A percentile compares a stretch with the other conserved stretches of the same genome.
phyloP scores from a whole-genome alignment of 2,797 vertebrate genomes.

The Chaunax sp. region DNA sequence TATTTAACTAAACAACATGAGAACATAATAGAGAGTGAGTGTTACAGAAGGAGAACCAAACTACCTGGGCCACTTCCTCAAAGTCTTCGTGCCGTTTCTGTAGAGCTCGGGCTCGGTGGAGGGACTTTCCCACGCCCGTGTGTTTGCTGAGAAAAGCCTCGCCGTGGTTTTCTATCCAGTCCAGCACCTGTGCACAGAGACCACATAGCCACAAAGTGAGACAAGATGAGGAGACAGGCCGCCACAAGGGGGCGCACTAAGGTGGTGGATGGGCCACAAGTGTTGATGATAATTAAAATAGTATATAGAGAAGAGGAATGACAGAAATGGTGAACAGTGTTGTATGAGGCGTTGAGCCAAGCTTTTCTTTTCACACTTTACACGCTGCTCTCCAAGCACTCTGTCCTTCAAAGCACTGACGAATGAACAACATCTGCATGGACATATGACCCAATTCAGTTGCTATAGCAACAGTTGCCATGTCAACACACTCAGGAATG shows the following conservation, averaged over 20 bases:
- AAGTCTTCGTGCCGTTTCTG: conserved; percentile 98
- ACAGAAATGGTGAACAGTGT: conserved; percentile 21
- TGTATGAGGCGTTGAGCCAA: conserved; percentile 8
- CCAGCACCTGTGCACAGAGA: conserved; percentile 88
- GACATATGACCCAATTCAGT: conserved; percentile 78
- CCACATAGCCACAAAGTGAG: neutral
- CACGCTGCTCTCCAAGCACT: conserved; percentile 36
- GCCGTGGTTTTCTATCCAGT: conserved; percentile 99
- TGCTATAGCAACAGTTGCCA: conserved; percentile 81
- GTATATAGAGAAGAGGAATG: conserved; percentile 24
- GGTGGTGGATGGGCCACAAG: conserved; percentile 1
- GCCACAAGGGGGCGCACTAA: conserved; percentile 60
- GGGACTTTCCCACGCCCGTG: conserved; percentile 95
- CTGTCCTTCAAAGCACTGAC: conserved; percentile 41
- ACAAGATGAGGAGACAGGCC: neutral
- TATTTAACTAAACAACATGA: neutral
- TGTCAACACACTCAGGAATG: conserved; percentile 63
- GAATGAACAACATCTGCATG: conserved; percentile 74
- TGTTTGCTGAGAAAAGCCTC: conserved; percentile 98
- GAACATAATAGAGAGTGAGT: neutral
- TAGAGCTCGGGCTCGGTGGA: conserved; percentile 94
- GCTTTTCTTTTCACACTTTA: conserved; percentile 30
- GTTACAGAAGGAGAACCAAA: neutral
- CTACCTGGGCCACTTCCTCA: conserved; percentile 97
- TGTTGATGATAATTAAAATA: conserved; percentile 20